Evolutionary conservation across 1,140 invertebrate genomes (phyloP).

Genomic region (Drosophila obscura): DNA sequence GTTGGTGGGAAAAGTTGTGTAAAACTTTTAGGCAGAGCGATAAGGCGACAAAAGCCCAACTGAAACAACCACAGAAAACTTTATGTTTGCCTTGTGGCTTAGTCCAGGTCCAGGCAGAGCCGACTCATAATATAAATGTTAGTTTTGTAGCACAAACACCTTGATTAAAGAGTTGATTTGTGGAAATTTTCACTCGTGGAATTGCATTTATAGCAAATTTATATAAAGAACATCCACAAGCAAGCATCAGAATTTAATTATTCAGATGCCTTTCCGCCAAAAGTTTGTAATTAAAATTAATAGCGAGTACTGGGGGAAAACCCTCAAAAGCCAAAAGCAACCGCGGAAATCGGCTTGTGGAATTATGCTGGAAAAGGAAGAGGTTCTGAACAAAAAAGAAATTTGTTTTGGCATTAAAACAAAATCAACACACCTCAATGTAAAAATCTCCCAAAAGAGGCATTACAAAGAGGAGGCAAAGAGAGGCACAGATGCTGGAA

Average conservation of each 20-base stretch:
- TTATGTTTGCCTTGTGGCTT: constrained; percentile 44
- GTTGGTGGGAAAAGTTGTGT: constrained; percentile 43
- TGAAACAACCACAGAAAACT: constrained; percentile 48
- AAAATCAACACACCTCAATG: constrained; percentile 66
- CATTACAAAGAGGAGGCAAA: constrained; percentile 46
- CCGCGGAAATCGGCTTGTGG: constrained; percentile 51
- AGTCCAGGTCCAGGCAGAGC: constrained; percentile 20
- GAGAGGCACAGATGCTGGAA: constrained; percentile 33
- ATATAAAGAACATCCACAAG: not conserved
- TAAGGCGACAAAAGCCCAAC: constrained; percentile 55
- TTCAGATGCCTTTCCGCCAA: constrained; percentile 26
- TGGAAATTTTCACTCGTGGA: not conserved
- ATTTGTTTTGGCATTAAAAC: constrained; percentile 56
- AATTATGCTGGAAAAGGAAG: constrained; percentile 36
- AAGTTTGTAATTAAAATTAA: constrained; percentile 60
- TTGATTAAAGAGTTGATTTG: constrained; percentile 45
- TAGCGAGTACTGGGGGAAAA: constrained; percentile 30
- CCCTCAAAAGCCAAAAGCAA: constrained; percentile 35
- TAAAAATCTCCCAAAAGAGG: constrained; percentile 54
- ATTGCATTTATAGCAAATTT: not conserved
- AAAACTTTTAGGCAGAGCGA: constrained; percentile 53
- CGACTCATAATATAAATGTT: constrained; percentile 43
- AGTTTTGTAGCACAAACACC: constrained; percentile 29
- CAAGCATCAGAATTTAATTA: constrained; percentile 39
- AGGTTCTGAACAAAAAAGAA: constrained; percentile 18